Base-by-base conservation (phyloP, 2,113 vertebrate species). In the Odobenus rosmarus region DNA sequence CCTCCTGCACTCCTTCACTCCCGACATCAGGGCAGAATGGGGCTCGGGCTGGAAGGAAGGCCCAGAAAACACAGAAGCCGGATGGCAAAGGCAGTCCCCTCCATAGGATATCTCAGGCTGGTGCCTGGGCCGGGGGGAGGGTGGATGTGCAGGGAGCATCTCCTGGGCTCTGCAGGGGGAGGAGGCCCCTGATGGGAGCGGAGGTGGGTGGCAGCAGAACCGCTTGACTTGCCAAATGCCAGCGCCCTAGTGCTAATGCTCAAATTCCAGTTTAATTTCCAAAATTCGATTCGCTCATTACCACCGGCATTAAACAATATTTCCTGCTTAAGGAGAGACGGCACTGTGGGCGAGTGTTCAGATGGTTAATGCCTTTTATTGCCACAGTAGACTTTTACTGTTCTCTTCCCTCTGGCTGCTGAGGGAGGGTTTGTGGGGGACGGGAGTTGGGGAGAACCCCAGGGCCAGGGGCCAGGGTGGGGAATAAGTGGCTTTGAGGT, bases 301-400 rank as follows among this genome's bases (percentile, higher is more conserved):
- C 96, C 98, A 98, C 98, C 96, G 98, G 98, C 98, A 98, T 98
- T 99, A 98, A 98, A 98, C 98, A 98, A 98, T 99, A 98, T 99
- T 99, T 98, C 98, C 98, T 98, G 98, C 98, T 99, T 98, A 99
- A 99, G 98, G 98, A 98, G 98, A 98, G 98, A 98, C 91, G 97
- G 98, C 98, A 96, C 98, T 97, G 92, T 95, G 98, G 98, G 98
- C 71, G 88, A 98, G 96, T 88, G 97, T 98, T 99, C 99, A 99
- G 98, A 98, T 98, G 98, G 98, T 95, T 98, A 98, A 98, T 98
- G 98, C 18, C 82, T 98, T 99, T 98, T 99, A 99, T 98, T 97
- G 98, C 98, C 72, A 81, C 96, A 88, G 98, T 98, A 98, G 98
- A 98, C 97, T 98, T 98, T 99, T 98, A 98, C 98, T 98, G 96